phyloP scores from a whole-genome alignment of 2,113 vertebrate genomes.

The Leptosomus discolor region DNA sequence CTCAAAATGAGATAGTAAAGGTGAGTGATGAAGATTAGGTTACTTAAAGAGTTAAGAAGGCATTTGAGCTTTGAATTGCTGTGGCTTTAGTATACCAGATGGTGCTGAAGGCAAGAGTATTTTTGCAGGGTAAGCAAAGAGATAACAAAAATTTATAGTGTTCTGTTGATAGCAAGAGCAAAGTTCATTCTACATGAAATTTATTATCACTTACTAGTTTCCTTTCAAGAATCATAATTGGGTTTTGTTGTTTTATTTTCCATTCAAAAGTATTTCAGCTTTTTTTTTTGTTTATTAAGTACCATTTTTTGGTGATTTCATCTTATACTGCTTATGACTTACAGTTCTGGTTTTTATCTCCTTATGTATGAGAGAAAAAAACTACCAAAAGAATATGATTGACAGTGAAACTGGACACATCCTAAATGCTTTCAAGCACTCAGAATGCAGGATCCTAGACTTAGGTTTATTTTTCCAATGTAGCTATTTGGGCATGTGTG shows the following conservation, averaged over 20 bases:
- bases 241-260: neutral
- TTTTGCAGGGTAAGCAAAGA: neutral
- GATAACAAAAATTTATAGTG: neutral
- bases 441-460: neutral
- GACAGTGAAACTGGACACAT: neutral
- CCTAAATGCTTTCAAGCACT: neutral
- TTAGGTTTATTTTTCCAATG: neutral
- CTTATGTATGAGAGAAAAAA: neutral
- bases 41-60: neutral
- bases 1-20: neutral
- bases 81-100: neutral
- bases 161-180: neutral
- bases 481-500: neutral
- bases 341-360: neutral
- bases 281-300: neutral
- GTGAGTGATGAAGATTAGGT: neutral
- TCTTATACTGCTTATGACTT: neutral
- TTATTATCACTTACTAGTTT: neutral
- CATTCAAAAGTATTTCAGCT: neutral
- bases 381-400: neutral
- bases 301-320: rapidly evolving
- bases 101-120: neutral
- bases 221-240: neutral
- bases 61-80: constrained; percentile 5
- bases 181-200: neutral